Evolutionary conservation across 1,140 invertebrate species (phyloP), one percentile per base, ranked within the genome.

Genomic region (Babylonia areolata): DNA sequence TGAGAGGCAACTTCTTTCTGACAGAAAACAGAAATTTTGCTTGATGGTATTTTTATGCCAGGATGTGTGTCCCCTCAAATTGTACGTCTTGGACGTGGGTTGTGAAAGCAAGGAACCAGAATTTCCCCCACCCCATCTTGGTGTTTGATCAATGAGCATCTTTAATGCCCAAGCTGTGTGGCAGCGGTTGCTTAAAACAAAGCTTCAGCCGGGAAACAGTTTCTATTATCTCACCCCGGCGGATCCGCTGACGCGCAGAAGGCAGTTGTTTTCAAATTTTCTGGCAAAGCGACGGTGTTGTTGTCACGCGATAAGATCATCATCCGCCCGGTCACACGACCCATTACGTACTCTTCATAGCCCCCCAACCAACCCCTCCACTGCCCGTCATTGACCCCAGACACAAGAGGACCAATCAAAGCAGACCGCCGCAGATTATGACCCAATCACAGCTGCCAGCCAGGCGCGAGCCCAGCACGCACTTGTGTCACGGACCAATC

Each of bases 381-480:
- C 28, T 6, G n/a, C n/a, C n/a, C n/a, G 58, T 23, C 58, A 64
- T 64, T 64, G 58, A 64, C 58, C 58, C 17, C 15, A 64, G 58
- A 64, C 15, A 23, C 20, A 28, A 28, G 58, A 12, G 58, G 28
- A n/a, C 58, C 58, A 64, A 64, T 64, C 58, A 64, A 64, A 64
- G 58, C 58, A 64, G 58, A n/a, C 58, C 28, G 20, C 20, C 58
- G 58, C 58, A 64, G 58, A 64, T 64, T n/a, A 64, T 64, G 58
- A 64, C 58, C 58, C 58, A 64, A 64, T 64, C 58, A n/a, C 58
- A 64, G 17, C 58, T 64, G 58, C 58, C 58, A 64, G 58, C 58
- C 58, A 64, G 58, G 58, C 58, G 58, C 17, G 58, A 23, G 20
- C 58, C 58, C 58, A 23, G 58, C 58, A 64, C 58, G 58, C 58